Conservation (phyloP, 2,797 vertebrate genomes). For the Champsocephalus esox region DNA sequence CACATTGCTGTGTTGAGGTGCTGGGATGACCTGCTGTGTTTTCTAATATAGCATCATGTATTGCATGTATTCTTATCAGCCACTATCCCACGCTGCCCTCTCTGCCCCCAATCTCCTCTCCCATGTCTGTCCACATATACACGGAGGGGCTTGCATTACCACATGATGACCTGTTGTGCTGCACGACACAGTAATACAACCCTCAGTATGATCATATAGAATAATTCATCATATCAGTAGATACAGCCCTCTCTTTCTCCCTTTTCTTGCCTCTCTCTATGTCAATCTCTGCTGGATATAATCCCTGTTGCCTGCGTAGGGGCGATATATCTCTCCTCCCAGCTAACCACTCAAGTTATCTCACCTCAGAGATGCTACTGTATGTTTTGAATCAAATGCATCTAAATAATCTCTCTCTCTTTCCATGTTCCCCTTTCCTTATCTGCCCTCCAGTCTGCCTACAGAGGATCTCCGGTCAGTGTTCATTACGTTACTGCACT, state of each 20-base stretch:
- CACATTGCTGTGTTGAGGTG: conserved; percentile 24
- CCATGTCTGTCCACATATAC: conserved; percentile 39
- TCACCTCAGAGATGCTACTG: conserved; percentile 57
- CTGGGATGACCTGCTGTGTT: conserved; percentile 60
- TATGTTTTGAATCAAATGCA: conserved; percentile 66
- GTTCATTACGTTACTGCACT: conserved; percentile 59
- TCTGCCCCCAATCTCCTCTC: conserved; percentile 61
- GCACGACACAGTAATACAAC: conserved; percentile 52
- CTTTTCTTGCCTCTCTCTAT: conserved; percentile 29
- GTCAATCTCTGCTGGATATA: conserved; percentile 76
- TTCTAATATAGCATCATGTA: conserved; percentile 68
- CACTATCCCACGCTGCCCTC: conserved; percentile 32
- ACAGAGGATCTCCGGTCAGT: conserved; percentile 99
- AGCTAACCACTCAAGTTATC: conserved; percentile 68
- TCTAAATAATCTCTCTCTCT: conserved; percentile 48
- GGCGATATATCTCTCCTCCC: conserved; percentile 73
- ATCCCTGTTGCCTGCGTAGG: conserved; percentile 73
- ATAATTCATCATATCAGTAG: conserved; percentile 64
- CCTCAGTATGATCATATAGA: conserved; percentile 58
- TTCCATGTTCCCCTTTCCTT: conserved; percentile 43
- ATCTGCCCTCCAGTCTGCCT: conserved; percentile 88
- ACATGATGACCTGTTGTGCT: conserved; percentile 71
- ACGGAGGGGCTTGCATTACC: conserved; percentile 45
- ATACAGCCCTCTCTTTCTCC: conserved; percentile 32
- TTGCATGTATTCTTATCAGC: conserved; percentile 71